Base-by-base conservation (phyloP, 1,140 invertebrate genomes). In the Globodera rostochiensis region DNA sequence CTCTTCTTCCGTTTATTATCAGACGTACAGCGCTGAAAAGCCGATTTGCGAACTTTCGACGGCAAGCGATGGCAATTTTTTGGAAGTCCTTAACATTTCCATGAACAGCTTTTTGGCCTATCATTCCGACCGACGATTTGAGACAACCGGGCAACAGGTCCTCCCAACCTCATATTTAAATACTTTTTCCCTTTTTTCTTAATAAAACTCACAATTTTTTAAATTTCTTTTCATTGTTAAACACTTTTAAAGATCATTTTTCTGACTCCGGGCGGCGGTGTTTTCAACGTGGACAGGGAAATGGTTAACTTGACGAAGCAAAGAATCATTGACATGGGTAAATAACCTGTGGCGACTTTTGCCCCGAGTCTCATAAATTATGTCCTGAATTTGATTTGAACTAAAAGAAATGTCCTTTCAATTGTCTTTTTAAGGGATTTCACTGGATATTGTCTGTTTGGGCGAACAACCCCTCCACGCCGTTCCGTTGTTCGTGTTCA, bases 401-500 rank as follows among this genome's bases (percentile, higher is more conserved):
- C 25, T 25, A 25, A 25, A 25, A 25, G 25, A 25, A 25, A 25
- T 0, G 25, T 25, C 25, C 25, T 25, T 25, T 25, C 1, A 25
- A 25, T 25, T 25, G 11, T 45, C 36, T 9, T 21, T 50, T 50
- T 50, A 15, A 49, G 78, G 97, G 71, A 88, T 84, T 81, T 92
- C 84, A 88, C 91, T 75, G 86, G 92, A 93, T 89, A 92, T 99
- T 73, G 96, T 99, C 0, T 99, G 97, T 91, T 94, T 99, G 25
- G 97, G 97, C n/a, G 97, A 99, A 91, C 97, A 99, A 91, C 97
- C 97, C 0, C 91, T 99, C 69, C 97, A 99, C 91, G 97, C 96
- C 53, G 97, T 98, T 1, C 97, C 97, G 1, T 91, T 99, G 73
- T 92, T 98, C 60, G 97, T 96, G 90, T 75, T 92, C 91, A 86